Base-by-base conservation (phyloP, 1,140 invertebrate genomes). In the Diorhabda elongata region DNA sequence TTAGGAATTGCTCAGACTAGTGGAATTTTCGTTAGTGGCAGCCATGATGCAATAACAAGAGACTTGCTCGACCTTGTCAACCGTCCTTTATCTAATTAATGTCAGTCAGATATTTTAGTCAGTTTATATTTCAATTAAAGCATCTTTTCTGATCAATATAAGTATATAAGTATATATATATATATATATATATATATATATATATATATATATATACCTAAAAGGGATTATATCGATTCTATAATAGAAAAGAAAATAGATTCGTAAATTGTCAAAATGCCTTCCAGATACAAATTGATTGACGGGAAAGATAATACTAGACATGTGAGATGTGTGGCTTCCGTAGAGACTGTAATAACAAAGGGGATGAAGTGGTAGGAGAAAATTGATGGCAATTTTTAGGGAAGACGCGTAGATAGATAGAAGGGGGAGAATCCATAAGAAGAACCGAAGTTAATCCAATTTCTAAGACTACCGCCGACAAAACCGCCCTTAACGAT, bases 361-460 rank as follows among this genome's bases (percentile, higher is more conserved):
- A 61, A 41, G 42, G 9, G 47, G 47, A n/a, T 52, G 6, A n/a
- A n/a, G 47, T 52, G 47, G 26, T 43, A 42, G 42, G 42, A 43
- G 42, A 61, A 61, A 41, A 61, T 61, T 41, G 59, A 61, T 66
- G 69, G 47, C n/a, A n/a, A 61, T 9, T 63, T 60, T 65, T 45
- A 43, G 59, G 42, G 26, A 9, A 58, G 57, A 26, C n/a, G 26
- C 57, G 26, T 58, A 58, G 26, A 26, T 11, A 58, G 57, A 26
- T 26, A 26, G 26, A 26, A 26, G 26, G 26, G 26, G 26, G 26
- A 26, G 26, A 26, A 26, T 26, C 26, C 26, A 26, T 26, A 26
- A 26, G 26, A 26, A 26, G n/a, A n/a, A 6, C 47, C 47, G 42
- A 61, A 61, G 59, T 61, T 61, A 61, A 61, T 61, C 59, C 59